Evolutionary conservation across 2,113 vertebrate species (phyloP), one percentile per base, ranked within the genome.

Genomic region (Electrona antarctica): DNA sequence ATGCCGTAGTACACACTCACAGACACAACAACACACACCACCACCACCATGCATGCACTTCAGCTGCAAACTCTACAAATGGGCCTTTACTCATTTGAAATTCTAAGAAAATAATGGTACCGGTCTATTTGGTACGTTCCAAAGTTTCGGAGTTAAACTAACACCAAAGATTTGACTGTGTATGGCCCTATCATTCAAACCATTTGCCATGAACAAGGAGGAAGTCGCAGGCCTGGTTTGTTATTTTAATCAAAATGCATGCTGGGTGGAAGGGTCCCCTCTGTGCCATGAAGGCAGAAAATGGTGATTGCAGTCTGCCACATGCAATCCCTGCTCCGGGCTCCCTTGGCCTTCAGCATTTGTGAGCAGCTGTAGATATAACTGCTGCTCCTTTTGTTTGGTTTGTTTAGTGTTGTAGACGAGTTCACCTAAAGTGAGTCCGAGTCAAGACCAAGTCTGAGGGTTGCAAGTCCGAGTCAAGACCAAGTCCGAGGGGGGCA

Each of bases 251-350:
- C 88, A 84, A 84, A 41, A 73, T 74, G 79, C 84, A 84, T 84
- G 86, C 86, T 87, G 87, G 15, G 88, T 72, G 65, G 61, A 88
- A 67, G 71, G 81, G 77, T 87, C 89, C 82, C 89, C 60, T 78
- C 71, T 63, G 83, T 84, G 79, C 80, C 85, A 68, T 87, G 82
- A 76, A 85, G 75, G 74, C 62, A 77, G 82, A 91, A 91, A 81
- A 91, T 90, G 85, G 67, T 87, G 82, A 91, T 91, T 91, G 86
- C 82, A 82, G 87, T 89, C 86, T 71, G 80, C 88, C 82, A 79
- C 71, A 65, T 77, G 77, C 81, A 77, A 71, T 71, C 75, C 73
- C 72, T 66, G 74, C 81, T 21, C 21, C 21, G 21, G 21, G 21
- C 21, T 85, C 67, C 71, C 64, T 57, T 54, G 57, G 74, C 58